Conservation (phyloP, 2,888 invertebrate species). For the Oegoconia quadripuncta region DNA sequence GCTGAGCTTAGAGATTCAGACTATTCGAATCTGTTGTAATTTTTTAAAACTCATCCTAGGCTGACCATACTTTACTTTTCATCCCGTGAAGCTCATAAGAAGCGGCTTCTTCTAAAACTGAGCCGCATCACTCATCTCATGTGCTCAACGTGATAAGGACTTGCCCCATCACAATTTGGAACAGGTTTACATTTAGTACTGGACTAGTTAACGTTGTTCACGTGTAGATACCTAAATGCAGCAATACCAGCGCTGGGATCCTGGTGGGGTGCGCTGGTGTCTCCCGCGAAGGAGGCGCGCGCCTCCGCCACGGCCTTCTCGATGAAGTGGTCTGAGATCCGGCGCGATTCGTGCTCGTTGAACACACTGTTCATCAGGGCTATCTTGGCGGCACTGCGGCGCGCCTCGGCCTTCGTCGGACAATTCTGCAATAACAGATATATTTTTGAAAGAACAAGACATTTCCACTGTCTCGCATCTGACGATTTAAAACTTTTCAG, state of each 20-base stretch:
- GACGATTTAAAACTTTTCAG: too few species aligned
- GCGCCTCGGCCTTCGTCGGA: slow-evolving; percentile 96
- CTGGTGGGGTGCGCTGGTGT: slow-evolving; percentile 80
- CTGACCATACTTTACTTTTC: too few species aligned
- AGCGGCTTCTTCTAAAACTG: too few species aligned
- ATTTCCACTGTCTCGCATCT: too few species aligned
- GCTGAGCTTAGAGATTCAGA: too few species aligned
- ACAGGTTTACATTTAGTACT: background rate
- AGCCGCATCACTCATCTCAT: too few species aligned
- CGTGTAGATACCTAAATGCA: slow-evolving; percentile 77
- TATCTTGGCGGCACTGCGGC: slow-evolving; percentile 96
- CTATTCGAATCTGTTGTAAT: too few species aligned
- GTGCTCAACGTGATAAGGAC: too few species aligned
- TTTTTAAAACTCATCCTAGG: too few species aligned
- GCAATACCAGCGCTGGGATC: slow-evolving; percentile 85
- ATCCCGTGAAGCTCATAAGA: too few species aligned
- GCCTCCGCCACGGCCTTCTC: slow-evolving; percentile 96
- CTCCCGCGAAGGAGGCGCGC: slow-evolving; percentile 89
- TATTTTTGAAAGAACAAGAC: background rate
- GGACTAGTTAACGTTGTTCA: background rate
- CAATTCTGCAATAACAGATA: slow-evolving; percentile 83
- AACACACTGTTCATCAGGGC: slow-evolving; percentile 98
- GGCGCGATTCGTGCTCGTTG: slow-evolving; percentile 95
- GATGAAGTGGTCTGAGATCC: slow-evolving; percentile 96
- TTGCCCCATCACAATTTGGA: too few species aligned